Evolutionary conservation across 2,888 invertebrate species (phyloP).

Genomic region (Colletes collaris): DNA sequence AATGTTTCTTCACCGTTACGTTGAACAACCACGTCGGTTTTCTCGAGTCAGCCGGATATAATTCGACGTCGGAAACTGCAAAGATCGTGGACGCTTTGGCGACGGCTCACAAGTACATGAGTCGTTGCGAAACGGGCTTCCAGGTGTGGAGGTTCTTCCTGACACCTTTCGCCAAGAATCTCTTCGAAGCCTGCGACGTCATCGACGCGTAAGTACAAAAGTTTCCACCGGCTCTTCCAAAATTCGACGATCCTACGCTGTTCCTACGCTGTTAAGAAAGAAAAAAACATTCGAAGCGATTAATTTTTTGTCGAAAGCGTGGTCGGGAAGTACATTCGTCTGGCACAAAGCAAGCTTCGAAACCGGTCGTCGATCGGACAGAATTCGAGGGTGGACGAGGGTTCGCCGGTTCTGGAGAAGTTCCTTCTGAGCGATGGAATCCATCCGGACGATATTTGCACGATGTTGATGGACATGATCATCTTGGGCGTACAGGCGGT

Average conservation of each 20-base stretch:
- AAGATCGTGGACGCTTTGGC: constrained; percentile 85
- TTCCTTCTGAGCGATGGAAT: constrained; percentile 85
- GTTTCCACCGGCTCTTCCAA: background rate
- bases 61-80: constrained; percentile 85
- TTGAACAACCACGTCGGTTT: constrained; percentile 87
- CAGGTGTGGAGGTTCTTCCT: constrained; percentile 87
- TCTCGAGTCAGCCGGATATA: constrained; percentile 84
- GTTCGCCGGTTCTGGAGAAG: constrained; percentile 84
- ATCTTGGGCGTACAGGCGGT: constrained; percentile 88
- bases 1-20: constrained; percentile 82
- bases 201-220: constrained; percentile 84
- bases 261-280: no score
- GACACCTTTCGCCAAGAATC: constrained; percentile 85
- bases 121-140: constrained; percentile 87
- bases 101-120: constrained; percentile 85
- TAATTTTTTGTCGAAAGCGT: background rate
- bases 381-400: constrained; percentile 47
- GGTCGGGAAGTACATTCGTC: constrained; percentile 86
- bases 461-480: constrained; percentile 87
- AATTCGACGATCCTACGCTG: no score
- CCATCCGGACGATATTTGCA: constrained; percentile 86
- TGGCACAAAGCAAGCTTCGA: constrained; percentile 79
- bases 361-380: constrained; percentile 68
- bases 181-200: constrained; percentile 86
- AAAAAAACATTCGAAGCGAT: background rate